A percentile compares a stretch with the other conserved stretches of the same genome.
Conservation (phyloP, 2,888 invertebrate genomes). For the Ommatoiulus sabulosus region DNA sequence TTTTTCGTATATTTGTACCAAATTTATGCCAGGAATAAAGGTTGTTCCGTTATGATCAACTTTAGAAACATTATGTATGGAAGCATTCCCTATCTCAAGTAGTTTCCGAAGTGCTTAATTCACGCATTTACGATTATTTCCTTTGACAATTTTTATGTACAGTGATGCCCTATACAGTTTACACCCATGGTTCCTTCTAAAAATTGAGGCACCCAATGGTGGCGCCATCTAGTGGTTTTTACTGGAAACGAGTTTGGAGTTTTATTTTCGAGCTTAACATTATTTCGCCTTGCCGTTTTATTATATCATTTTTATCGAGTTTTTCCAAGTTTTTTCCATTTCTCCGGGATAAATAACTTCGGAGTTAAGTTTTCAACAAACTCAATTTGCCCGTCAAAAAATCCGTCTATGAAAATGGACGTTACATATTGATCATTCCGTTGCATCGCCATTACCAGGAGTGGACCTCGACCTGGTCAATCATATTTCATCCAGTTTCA, state of each 20-base stretch:
- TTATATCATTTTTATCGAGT: not conserved
- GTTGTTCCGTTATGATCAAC: too few species aligned
- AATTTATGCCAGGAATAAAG: too few species aligned
- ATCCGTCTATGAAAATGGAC: slow-evolving; percentile 15
- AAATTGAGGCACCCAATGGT: too few species aligned
- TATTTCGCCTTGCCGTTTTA: not conserved
- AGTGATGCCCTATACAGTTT: too few species aligned
- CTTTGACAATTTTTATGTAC: too few species aligned
- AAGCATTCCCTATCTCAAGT: too few species aligned
- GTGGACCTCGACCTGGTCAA: slow-evolving; percentile 38
- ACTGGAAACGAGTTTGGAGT: not conserved
- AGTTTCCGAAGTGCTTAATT: too few species aligned
- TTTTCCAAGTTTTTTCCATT: not conserved
- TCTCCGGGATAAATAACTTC: slow-evolving; percentile 20
- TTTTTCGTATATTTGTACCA: too few species aligned
- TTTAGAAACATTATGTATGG: too few species aligned
- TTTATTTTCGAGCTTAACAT: not conserved
- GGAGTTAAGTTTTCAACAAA: slow-evolving; percentile 47
- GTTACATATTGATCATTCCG: slow-evolving; percentile 42
- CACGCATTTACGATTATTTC: too few species aligned
- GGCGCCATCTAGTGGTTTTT: not conserved
- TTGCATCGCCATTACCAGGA: slow-evolving; percentile 25
- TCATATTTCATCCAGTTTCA: slow-evolving; percentile 45
- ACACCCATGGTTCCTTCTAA: too few species aligned
- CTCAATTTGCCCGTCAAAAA: slow-evolving; percentile 30